Conservation (phyloP, 2,113 vertebrate genomes). For the Marcusenius ussheri region DNA sequence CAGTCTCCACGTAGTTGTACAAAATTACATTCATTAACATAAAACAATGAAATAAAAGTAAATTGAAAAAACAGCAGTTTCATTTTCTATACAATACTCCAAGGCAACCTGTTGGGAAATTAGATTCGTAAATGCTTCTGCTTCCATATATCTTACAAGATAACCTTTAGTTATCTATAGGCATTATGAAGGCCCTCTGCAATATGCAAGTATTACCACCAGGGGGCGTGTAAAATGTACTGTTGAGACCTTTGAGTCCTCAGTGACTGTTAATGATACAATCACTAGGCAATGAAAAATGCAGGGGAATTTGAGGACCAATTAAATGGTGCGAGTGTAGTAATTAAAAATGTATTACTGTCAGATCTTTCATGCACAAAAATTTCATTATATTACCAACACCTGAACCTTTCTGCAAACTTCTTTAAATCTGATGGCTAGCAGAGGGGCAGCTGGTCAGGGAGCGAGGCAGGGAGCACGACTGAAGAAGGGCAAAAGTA, state of each 20-base stretch:
- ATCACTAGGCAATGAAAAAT: background rate
- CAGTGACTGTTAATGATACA: background rate
- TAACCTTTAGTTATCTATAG: background rate
- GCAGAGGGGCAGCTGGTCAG: background rate
- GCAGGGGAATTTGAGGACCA: background rate
- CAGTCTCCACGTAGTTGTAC: background rate
- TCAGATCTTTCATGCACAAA: background rate
- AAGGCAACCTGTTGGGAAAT: background rate
- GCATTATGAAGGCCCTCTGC: background rate
- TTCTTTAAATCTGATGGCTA: background rate
- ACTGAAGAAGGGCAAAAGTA: background rate
- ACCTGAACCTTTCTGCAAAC: background rate
- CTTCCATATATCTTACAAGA: background rate
- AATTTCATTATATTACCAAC: background rate
- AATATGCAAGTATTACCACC: background rate
- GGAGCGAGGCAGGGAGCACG: background rate
- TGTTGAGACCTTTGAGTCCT: background rate
- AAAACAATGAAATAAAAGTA: background rate
- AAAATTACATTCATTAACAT: background rate
- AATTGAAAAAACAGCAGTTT: background rate
- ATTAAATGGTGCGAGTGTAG: background rate
- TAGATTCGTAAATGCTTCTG: background rate
- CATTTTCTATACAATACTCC: background rate
- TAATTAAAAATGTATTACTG: background rate
- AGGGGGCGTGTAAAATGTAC: background rate